These are phyloP conservation scores for Pseudomugil gertrudae DNA, from an alignment of 2,797 vertebrate species.

Conservation along the genomic window DNA sequence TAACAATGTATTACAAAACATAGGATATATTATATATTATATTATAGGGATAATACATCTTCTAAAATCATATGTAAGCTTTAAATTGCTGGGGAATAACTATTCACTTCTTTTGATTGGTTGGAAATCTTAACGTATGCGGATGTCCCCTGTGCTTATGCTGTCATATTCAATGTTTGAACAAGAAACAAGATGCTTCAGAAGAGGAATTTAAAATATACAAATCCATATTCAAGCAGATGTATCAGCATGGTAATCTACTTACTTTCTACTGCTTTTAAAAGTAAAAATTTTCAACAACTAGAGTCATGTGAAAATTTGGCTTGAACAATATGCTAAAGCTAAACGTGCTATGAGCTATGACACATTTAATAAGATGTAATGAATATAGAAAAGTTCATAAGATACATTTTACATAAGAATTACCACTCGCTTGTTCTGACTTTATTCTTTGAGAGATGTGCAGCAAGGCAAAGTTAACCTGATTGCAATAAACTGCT, in stretches of 20 bases:
- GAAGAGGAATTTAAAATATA: not conserved
- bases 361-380: not conserved
- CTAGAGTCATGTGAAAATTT: too few relatives aligned
- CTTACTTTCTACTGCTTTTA: not conserved
- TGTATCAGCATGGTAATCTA: not conserved
- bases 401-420: too few relatives aligned
- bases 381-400: not conserved
- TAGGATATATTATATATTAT: too few relatives aligned
- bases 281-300: not conserved
- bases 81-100: too few relatives aligned
- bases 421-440: not conserved
- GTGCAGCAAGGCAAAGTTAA: not conserved
- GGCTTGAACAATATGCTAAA: too few relatives aligned
- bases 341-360: not conserved
- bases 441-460: not conserved
- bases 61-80: too few relatives aligned
- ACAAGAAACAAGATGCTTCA: not conserved
- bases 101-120: too few relatives aligned
- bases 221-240: not conserved
- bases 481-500: too few relatives aligned
- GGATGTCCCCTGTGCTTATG: not conserved
- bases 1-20: too few relatives aligned
- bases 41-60: too few relatives aligned
- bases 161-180: not conserved
- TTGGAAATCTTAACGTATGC: not conserved